A percentile compares a stretch with the other conserved stretches of the same genome.
These are phyloP conservation scores for Pseudopodoces humilis DNA, from an alignment of 2,113 vertebrate genomes.

Conservation along the genomic window DNA sequence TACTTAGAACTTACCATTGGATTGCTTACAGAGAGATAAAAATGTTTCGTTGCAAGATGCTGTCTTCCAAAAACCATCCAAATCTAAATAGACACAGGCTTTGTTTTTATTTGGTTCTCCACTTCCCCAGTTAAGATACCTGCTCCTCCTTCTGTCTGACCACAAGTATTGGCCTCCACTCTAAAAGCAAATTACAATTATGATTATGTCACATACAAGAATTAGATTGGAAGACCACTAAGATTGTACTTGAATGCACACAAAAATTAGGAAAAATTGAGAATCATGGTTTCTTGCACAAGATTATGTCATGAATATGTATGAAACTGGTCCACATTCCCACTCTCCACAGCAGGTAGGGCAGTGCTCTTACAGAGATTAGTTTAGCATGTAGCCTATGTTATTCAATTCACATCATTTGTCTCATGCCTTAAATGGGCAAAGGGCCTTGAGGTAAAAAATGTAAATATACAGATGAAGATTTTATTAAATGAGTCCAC, in stretches of 20 bases:
- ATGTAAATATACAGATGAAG: background rate
- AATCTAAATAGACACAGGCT: conserved; percentile 85
- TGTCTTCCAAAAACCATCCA: conserved; percentile 86
- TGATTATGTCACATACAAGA: background rate
- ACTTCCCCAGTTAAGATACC: conserved; percentile 80
- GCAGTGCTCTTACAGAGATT: background rate
- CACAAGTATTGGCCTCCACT: conserved; percentile 76
- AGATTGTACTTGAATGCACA: background rate
- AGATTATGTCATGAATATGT: background rate
- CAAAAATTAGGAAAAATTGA: background rate
- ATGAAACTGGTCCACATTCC: background rate
- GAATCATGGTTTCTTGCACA: background rate
- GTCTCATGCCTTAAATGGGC: background rate
- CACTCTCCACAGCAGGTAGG: background rate
- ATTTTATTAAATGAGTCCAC: background rate
- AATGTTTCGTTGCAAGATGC: conserved; percentile 75
- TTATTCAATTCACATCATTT: background rate
- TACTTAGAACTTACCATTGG: conserved; percentile 72
- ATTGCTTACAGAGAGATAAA: conserved; percentile 83
- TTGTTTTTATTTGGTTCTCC: conserved; percentile 82
- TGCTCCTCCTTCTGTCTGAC: conserved; percentile 81
- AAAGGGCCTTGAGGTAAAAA: background rate
- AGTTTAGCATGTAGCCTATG: rapidly evolving
- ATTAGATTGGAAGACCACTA: background rate
- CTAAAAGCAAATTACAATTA: conserved; percentile 61